A percentile compares a stretch with the other conserved stretches of the same genome.
phyloP scores from a whole-genome alignment of 2,888 invertebrate species.

The Caprella mutica region DNA sequence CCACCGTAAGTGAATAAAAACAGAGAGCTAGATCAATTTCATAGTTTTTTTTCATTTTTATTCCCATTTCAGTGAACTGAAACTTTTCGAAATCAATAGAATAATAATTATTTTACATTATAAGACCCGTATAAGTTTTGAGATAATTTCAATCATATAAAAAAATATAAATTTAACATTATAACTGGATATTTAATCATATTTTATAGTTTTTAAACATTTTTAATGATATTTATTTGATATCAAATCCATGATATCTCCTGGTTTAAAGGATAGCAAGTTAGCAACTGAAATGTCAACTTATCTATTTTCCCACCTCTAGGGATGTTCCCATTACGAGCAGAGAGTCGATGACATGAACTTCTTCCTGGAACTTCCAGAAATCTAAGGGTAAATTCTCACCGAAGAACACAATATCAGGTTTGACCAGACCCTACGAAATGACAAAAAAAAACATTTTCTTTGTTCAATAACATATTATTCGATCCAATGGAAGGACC shows the following conservation, averaged over 20 bases:
- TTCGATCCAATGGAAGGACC: too few relatives aligned
- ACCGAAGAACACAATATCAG: slow-evolving; percentile 93
- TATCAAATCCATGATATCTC: too few relatives aligned
- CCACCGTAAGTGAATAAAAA: background rate
- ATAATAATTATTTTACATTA: background rate
- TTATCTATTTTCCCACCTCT: too few relatives aligned
- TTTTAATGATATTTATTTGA: too few relatives aligned
- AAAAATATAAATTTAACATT: background rate
- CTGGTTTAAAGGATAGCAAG: too few relatives aligned
- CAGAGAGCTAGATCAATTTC: background rate
- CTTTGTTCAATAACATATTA: too few relatives aligned
- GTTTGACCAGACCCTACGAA: slow-evolving; percentile 55
- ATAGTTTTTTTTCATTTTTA: background rate
- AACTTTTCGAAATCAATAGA: background rate
- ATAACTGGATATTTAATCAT: background rate
- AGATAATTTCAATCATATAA: background rate
- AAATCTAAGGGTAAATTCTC: slow-evolving; percentile 78
- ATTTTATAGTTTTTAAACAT: too few relatives aligned
- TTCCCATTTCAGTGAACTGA: background rate
- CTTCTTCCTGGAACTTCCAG: slow-evolving; percentile 56
- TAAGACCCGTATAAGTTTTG: background rate
- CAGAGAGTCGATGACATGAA: slow-evolving; percentile 72
- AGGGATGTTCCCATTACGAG: slow-evolving; percentile 92
- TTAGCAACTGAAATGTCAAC: too few relatives aligned
- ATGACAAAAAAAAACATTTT: background rate